A percentile compares a stretch with the other conserved stretches of the same genome.
These are phyloP conservation scores for Argyresthia goedartella DNA, from an alignment of 2,888 invertebrate genomes.

Conservation along the genomic window DNA sequence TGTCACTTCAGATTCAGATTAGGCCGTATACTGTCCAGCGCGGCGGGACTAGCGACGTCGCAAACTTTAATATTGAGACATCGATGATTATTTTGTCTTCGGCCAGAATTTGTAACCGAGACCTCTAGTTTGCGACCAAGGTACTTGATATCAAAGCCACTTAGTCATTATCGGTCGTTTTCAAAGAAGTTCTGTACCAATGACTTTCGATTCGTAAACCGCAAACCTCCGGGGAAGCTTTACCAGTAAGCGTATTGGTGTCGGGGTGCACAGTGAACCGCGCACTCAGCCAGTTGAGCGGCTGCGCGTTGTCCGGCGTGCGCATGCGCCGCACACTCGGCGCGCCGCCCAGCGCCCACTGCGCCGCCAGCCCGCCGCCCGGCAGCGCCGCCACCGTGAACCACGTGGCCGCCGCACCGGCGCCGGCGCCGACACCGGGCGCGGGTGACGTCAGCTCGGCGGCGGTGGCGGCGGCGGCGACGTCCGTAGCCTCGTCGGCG, in stretches of 20 bases:
- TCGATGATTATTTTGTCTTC: no score
- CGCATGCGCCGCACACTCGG: conserved; percentile 34
- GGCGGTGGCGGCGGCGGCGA: conserved; percentile 4
- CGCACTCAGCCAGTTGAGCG: conserved; percentile 76
- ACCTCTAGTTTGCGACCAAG: no score
- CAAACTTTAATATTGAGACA: no score
- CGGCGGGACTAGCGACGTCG: no score
- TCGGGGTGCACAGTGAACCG: conserved; percentile 22
- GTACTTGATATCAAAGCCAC: no score
- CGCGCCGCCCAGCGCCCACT: conserved; percentile 71
- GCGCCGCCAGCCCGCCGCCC: conserved; percentile 77
- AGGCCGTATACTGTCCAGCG: no score
- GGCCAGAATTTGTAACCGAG: no score
- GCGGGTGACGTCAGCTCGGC: conserved; percentile 17
- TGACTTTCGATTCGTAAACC: no score
- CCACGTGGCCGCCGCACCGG: conserved; percentile 53
- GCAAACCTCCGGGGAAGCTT: background rate
- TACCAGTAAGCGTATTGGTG: background rate
- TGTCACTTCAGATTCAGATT: no score
- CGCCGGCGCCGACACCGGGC: conserved; percentile 35
- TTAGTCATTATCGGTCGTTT: no score
- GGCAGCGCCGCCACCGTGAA: conserved; percentile 77
- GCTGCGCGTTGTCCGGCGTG: conserved; percentile 23
- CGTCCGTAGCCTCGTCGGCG: no score
- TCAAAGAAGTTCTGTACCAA: no score